A percentile compares a stretch with the other conserved stretches of the same genome.
These are phyloP conservation scores for Sipha maydis DNA, from an alignment of 2,888 invertebrate genomes.

Conservation along the genomic window DNA sequence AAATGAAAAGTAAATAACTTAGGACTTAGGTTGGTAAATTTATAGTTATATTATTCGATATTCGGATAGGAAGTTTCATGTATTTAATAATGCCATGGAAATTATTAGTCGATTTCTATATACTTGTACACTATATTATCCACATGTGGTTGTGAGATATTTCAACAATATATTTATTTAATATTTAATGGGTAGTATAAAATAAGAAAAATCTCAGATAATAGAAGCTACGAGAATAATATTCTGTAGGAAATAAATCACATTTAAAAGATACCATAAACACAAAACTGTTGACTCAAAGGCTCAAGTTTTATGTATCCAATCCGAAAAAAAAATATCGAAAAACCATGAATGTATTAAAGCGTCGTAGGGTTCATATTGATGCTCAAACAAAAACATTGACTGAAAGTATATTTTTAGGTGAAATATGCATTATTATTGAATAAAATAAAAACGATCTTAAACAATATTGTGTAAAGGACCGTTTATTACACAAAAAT, in stretches of 20 bases:
- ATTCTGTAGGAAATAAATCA: slow-evolving; percentile 21
- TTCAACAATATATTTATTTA: too few relatives aligned
- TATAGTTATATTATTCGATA: too few relatives aligned
- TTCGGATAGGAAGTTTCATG: too few relatives aligned
- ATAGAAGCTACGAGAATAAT: not conserved
- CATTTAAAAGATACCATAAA: not conserved
- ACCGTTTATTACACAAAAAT: not conserved
- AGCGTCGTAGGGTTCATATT: not conserved
- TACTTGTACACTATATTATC: too few relatives aligned
- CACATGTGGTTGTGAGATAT: too few relatives aligned
- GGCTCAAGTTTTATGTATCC: not conserved
- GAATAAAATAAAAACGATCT: slow-evolving; percentile 7
- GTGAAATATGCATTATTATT: not conserved
- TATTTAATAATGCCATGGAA: too few relatives aligned
- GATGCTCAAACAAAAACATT: not conserved
- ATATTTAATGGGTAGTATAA: not conserved
- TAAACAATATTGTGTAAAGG: not conserved
- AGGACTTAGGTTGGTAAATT: too few relatives aligned
- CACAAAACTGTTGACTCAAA: slow-evolving; percentile 25
- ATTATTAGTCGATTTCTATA: too few relatives aligned
- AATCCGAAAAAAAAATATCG: not conserved
- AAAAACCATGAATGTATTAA: slow-evolving; percentile 28
- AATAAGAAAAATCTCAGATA: not conserved
- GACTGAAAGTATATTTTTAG: not conserved
- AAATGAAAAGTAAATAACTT: too few relatives aligned